Base-by-base conservation (phyloP, 2,113 vertebrate species). In the Phylloscopus trochilus region DNA sequence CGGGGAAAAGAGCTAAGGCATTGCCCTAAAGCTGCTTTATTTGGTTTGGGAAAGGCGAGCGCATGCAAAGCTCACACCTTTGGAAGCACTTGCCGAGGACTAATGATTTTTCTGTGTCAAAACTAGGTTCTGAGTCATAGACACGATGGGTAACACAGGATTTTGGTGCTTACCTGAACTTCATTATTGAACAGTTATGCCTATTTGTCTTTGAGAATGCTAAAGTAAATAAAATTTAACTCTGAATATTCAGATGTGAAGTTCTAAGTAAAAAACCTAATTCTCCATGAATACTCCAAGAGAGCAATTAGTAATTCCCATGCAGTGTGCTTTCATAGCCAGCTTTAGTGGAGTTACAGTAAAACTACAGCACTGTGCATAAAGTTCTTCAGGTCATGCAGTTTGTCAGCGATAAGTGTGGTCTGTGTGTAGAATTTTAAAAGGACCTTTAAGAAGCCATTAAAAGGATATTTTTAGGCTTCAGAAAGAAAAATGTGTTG, bases 1-100 rank as follows among this genome's bases (percentile, higher is more conserved):
- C 7, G 4, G 19, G 2, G 23, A 2, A 2, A 24, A 14, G 20
- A 30, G 66, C 28, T 15, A 5, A 1, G 35, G 3, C 17, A 0
- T 2, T 35, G 44, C 67, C 37, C 31, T 44, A 4, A 37, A 35
- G 19, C 27, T 8, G 37, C 44, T 58, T 26, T n/a, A 3, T 22
- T 27, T 37, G 9, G 14, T 35, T 39, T 33, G 30, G 28, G 19
- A 52, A n/a, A 35, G 33, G 5, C 4, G 26, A 9, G 18, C 0
- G 1, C 37, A 16, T 17, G 55, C 10, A 1, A 22, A 59, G 49
- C 12, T 33, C 7, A 5, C 6, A 0, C 8, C 7, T 75, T 22
- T 31, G 58, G 35, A 46, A 44, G 41, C 7, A 0, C 30, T 37
- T 63, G 11, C 11, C 4, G 13, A 41, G 30, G 33, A 15, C 0